Evolutionary conservation across 2,797 vertebrate species (phyloP), one percentile per base, ranked within the genome.

Genomic region (Ateles fusciceps): DNA sequence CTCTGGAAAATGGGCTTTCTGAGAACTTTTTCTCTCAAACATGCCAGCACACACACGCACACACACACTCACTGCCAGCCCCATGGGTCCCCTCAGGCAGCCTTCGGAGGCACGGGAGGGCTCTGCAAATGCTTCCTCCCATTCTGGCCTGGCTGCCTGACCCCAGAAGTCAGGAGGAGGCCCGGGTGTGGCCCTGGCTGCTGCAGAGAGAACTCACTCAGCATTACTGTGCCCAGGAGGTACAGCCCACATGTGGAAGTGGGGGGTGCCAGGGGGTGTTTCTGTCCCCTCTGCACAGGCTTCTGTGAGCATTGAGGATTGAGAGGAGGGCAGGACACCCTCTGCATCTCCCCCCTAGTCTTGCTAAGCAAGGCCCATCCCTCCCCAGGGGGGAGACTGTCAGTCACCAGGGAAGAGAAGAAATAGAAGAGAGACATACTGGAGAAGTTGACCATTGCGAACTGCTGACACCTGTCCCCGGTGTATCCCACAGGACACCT

Each of bases 391-490:
- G 96, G 98, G 80, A 91, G 89, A 97, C 52, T 98, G 97, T 98
- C 96, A 97, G 98, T 95, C 96, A 98, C 95, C 92, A 98, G 98
- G 98, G 97, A 98, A 98, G 98, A 98, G 98, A 98, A 98, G 99
- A 99, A 99, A 98, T 99, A 99, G 99, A 99, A 99, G 99, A 99
- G 99, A 99, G 99, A 99, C 99, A 99, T 99, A 99, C 99, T 99
- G 99, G 99, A 99, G 99, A 99, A 99, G 99, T 99, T 99, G 99
- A 99, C 99, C 99, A 99, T 99, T 99, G 99, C 99, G 99, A 99
- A 99, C 99, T 99, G 99, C 99, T 99, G 99, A 99, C 99, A 99
- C 99, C 99, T 99, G 99, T 99, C 99, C 99, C 99, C 99, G 99
- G 99, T 99, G 99, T 99, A 99, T 99, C 99, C 99, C 99, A 99